Percentiles rank a stretch among this genome's conserved stretches.
These are phyloP conservation scores for Rhagoletis pomonella DNA, from an alignment of 1,140 invertebrate genomes.

Conservation along the genomic window DNA sequence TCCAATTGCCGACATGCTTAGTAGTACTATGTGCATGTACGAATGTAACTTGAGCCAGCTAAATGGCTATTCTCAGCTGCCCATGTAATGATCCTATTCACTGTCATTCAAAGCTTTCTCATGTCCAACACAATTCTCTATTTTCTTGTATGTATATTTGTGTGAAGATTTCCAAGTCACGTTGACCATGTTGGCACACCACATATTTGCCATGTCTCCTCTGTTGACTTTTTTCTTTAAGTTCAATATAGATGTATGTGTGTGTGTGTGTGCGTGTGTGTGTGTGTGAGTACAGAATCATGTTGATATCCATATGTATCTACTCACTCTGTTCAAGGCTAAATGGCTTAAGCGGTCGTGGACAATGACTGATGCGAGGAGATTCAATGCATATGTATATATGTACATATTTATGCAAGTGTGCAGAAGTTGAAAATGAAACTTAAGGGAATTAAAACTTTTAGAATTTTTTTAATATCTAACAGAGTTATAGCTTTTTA, in stretches of 20 bases:
- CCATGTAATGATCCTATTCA: background rate
- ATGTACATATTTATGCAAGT: too few species aligned
- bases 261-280: background rate
- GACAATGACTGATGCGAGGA: background rate
- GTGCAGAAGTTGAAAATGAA: too few species aligned
- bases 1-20: background rate
- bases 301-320: background rate
- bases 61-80: slow-evolving; percentile 6
- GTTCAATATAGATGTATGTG: background rate
- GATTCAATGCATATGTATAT: too few species aligned
- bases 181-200: background rate
- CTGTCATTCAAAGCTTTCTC: background rate
- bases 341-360: background rate
- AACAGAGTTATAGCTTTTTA: too few species aligned
- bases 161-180: background rate
- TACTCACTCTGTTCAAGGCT: background rate
- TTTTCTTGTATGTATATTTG: background rate
- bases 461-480: too few species aligned
- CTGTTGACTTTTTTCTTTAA: background rate
- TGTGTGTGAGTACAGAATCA: background rate
- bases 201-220: background rate
- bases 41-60: background rate
- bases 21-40: too few species aligned
- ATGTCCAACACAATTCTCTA: background rate
- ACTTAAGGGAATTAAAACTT: too few species aligned